Evolutionary conservation across 92 coral and sea anemone genomes (phyloP).

Genomic region (Heliopora coerulea): DNA sequence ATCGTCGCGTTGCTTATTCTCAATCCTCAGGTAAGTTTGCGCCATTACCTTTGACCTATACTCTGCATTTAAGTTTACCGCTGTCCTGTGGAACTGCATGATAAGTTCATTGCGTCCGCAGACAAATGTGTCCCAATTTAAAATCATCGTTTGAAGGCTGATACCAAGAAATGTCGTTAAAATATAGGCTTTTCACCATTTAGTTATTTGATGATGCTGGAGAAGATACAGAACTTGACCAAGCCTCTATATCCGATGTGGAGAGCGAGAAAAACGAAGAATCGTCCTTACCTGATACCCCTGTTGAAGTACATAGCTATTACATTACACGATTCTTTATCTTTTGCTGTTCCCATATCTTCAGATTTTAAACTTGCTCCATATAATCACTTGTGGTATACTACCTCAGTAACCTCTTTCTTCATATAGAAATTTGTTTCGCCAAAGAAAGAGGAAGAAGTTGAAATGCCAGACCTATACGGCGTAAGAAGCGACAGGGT

Average conservation of each 20-base stretch:
- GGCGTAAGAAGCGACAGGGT: constrained; percentile 64
- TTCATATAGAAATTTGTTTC: constrained; percentile 67
- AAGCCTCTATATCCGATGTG: constrained; percentile 8
- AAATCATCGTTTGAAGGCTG: too few relatives aligned
- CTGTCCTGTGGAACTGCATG: too few relatives aligned
- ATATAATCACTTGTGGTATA: neutral
- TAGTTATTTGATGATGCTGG: constrained; percentile 34
- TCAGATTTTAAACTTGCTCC: neutral
- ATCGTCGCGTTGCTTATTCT: constrained; percentile 78
- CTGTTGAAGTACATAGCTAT: constrained; percentile 19
- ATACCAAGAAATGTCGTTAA: too few relatives aligned
- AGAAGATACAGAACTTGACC: constrained; percentile 17
- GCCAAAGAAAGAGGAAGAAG: constrained; percentile 54
- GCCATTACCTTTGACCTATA: neutral
- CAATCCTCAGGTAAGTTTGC: constrained; percentile 68
- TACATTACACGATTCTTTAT: neutral
- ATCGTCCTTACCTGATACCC: constrained; percentile 25
- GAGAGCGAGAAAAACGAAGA: constrained; percentile 15
- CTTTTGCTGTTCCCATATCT: neutral
- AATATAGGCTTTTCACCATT: too few relatives aligned
- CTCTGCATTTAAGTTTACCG: too few relatives aligned
- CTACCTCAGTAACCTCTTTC: neutral
- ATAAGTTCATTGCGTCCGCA: too few relatives aligned
- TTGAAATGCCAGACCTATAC: constrained; percentile 37
- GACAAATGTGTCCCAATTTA: too few relatives aligned